A percentile compares a stretch with the other conserved stretches of the same genome.
Conservation (phyloP, 2,888 invertebrate species). For the Apoda limacodes region DNA sequence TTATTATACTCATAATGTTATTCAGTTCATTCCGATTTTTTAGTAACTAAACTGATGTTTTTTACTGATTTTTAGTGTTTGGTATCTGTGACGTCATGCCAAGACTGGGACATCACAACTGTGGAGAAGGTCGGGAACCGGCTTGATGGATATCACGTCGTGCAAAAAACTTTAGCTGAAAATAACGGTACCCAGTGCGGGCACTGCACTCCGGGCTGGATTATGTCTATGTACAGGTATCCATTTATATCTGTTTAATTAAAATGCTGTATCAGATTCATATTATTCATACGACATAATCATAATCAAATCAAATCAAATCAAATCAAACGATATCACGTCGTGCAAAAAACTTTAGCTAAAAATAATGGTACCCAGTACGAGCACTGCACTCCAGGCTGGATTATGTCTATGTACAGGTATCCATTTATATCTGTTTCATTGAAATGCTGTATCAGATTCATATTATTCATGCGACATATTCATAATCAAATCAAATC, state of each 20-base stretch:
- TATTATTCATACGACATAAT: too few species aligned
- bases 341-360: conserved; percentile 72
- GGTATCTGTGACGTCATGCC: conserved; percentile 70
- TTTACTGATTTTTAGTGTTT: conserved; percentile 74
- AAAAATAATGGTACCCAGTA: conserved; percentile 77
- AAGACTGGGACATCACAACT: conserved; percentile 76
- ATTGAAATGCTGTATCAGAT: too few species aligned
- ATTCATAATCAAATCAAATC: too few species aligned
- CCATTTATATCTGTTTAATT: too few species aligned
- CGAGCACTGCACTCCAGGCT: conserved; percentile 80
- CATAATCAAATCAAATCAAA: too few species aligned
- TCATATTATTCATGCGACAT: too few species aligned
- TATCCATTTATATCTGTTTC: too few species aligned
- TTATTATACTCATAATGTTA: too few species aligned
- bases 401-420: conserved; percentile 82
- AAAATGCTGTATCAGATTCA: too few species aligned
- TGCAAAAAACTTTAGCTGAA: conserved; percentile 72
- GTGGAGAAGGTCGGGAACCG: conserved; percentile 77
- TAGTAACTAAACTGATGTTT: too few species aligned
- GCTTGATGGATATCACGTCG: conserved; percentile 73
- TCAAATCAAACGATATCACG: too few species aligned
- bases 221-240: conserved; percentile 80
- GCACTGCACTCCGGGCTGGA: conserved; percentile 80
- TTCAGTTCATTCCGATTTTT: too few species aligned
- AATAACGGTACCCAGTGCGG: conserved; percentile 80